These are phyloP conservation scores for Sterrhoptilus dennistouni DNA, from an alignment of 2,113 vertebrate genomes.

Conservation along the genomic window DNA sequence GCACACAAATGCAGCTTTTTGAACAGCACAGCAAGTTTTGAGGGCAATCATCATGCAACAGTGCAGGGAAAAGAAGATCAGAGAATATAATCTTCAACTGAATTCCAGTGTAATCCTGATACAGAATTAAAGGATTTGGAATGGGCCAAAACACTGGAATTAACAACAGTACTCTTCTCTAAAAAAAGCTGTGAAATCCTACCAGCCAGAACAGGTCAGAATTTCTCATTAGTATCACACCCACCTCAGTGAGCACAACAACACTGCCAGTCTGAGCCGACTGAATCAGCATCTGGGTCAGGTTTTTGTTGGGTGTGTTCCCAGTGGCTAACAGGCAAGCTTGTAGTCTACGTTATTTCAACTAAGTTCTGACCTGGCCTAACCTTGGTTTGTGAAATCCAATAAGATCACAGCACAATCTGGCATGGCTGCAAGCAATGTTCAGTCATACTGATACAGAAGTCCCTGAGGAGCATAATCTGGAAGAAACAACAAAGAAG, in stretches of 20 bases:
- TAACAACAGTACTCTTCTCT: not conserved
- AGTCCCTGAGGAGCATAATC: conserved; percentile 36
- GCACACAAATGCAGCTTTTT: not conserved
- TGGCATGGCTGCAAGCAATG: conserved; percentile 55
- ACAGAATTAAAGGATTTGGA: conserved; percentile 9
- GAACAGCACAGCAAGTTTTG: not conserved
- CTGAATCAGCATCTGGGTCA: not conserved
- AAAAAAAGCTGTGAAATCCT: not conserved
- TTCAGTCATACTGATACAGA: conserved; percentile 42
- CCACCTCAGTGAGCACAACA: not conserved
- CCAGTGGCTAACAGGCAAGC: not conserved
- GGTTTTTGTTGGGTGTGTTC: not conserved
- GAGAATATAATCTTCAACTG: not conserved
- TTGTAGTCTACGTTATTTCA: not conserved
- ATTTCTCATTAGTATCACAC: not conserved
- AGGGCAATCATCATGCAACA: not conserved
- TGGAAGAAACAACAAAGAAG: conserved; percentile 55
- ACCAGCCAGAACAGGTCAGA: not conserved
- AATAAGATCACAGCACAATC: conserved; percentile 55
- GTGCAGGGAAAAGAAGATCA: not conserved
- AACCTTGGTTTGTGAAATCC: conserved; percentile 59
- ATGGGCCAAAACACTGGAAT: not conserved
- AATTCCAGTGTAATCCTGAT: not conserved
- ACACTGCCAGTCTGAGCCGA: not conserved
- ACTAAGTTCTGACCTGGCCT: conserved; percentile 56